Percentiles rank a stretch among this genome's conserved stretches.
These are phyloP conservation scores for Pseudocheirus occidentalis DNA, from an alignment of 2,797 vertebrate genomes.

Conservation along the genomic window DNA sequence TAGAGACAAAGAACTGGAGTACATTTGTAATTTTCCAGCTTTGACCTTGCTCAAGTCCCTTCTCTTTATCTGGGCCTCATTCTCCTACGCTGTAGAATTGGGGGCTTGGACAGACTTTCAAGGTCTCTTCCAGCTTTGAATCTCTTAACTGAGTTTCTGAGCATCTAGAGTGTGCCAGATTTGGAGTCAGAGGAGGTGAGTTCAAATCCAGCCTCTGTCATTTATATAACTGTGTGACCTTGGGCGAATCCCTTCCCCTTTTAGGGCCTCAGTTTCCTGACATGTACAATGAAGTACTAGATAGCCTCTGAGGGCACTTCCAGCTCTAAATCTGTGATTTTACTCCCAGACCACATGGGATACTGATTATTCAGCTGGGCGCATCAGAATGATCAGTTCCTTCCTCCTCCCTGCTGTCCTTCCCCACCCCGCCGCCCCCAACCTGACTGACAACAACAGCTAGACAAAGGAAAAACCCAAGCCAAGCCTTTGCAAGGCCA, in stretches of 20 bases:
- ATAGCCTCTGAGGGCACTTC: no score
- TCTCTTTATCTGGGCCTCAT: neutral
- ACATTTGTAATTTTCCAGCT: neutral
- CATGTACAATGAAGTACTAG: neutral
- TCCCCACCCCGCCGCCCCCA: no score
- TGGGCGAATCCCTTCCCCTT: neutral
- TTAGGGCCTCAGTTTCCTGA: neutral
- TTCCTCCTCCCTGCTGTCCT: neutral
- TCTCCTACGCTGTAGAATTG: neutral
- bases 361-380: slow-evolving; percentile 10
- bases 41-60: neutral
- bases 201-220: neutral
- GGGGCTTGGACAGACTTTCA: neutral
- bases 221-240: neutral
- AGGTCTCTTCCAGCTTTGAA: neutral
- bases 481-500: neutral
- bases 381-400: slow-evolving; percentile 21
- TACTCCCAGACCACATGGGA: neutral
- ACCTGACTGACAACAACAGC: neutral
- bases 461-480: neutral
- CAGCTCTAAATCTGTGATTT: neutral
- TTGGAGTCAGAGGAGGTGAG: neutral
- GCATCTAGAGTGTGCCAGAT: neutral
- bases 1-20: neutral
- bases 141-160: neutral